Base-by-base conservation (phyloP, 2,797 vertebrate species). In the Cryptoprocta ferox region DNA sequence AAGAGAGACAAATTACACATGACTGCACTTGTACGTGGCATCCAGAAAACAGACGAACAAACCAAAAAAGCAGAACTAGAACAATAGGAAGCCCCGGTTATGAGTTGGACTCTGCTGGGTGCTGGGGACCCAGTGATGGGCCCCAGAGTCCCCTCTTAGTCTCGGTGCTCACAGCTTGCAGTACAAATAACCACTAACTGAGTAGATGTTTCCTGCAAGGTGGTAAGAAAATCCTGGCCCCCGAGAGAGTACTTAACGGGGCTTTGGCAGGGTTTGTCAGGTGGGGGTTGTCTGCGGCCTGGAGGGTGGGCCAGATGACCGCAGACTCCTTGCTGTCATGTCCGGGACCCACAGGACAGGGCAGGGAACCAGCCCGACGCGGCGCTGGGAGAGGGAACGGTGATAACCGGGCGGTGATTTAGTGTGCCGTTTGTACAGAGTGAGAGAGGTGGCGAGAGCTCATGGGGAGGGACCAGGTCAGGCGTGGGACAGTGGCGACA, bases 201-300 rank as follows among this genome's bases (percentile, higher is more conserved):
- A 3, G 11, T 14, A 0, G 18, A 5, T 15, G 71, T 61, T 75
- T n/a, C 2, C 18, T 2, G 0, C 6, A 28, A 32, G 88, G 4
- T 26, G 16, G 48, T 48, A 4, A 73, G 28, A 30, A 28, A 45
- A 50, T 14, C 3, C 16, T 56, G n/a, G 45, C 21, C 13, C 5
- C 45, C 12, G 56, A 15, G 42, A n/a, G 35, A 28, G 70, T 21
- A 19, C 65, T 6, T 28, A 16, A 24, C 5, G 61, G 35, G 10
- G 1, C 39, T 18, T 70, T 89, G 50, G 24, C 18, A 37, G 45
- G 66, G 35, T 19, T 50, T 14, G 14, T 89, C 56, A n/a, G 14
- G 28, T 9, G 15, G 21, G 19, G 45, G 18, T 32, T 35, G 21
- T n/a, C 82, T 35, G 14, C 9, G 53, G 26, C 30, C 35, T 42